Base-by-base conservation (phyloP, 1,140 invertebrate genomes). In the Calliopsis andreniformis region DNA sequence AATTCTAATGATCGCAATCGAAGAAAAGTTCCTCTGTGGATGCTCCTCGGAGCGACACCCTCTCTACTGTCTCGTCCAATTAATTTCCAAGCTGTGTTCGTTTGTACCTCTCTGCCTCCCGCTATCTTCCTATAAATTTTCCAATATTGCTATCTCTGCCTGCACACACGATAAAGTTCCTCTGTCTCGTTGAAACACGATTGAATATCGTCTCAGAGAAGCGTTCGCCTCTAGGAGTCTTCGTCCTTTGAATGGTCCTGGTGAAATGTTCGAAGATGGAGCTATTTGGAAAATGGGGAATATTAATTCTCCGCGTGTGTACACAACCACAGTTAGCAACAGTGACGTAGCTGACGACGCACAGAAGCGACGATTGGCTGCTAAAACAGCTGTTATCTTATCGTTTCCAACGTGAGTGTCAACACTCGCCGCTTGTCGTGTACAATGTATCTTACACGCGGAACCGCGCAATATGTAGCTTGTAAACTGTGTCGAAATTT, bases 351-450 rank as follows among this genome's bases (percentile, higher is more conserved):
- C 62, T 28, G 42, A 14, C 55, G 59, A 67, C 64, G 75, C 25
- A 69, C 73, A 84, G 73, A 75, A 82, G 64, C 56, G 64, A 43
- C 63, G 79, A 87, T 84, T 82, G 84, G 84, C 72, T 73, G 77
- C 49, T 78, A 75, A 75, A 75, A 80, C 75, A 84, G 53, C 69
- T 76, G 63, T 63, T 86, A 87, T 87, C 85, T 87, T 87, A 87
- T 87, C 85, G 80, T 77, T 76, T 83, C 78, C 64, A 56, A 59
- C 66, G 75, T 61, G 66, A 86, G 49, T 86, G 79, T 86, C 82
- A 86, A 86, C 82, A 86, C 56, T 82, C 63, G 75, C 45, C 51
- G 47, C 53, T 73, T 32, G 45, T 81, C 61, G 76, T 77, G 49
- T 82, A 63, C 64, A 45, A 76, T 51, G 49, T 78, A 45, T 7